Evolutionary conservation across 2,113 vertebrate genomes (phyloP).

Genomic region (Dromiciops gliroides): DNA sequence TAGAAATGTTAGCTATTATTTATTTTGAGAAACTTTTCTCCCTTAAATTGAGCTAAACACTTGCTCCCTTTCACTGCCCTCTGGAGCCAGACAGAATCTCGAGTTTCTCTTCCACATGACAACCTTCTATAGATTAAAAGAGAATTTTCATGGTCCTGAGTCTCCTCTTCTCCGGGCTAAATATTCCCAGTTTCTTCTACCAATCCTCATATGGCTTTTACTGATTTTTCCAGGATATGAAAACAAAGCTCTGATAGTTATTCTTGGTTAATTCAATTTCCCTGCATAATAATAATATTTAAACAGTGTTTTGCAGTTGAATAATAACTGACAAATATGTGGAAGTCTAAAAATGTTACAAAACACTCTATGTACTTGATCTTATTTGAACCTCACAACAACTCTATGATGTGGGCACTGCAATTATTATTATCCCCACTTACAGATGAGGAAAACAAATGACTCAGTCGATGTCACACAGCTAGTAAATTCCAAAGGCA

Average conservation of each 20-base stretch:
- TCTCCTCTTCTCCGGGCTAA: neutral
- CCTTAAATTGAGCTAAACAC: neutral
- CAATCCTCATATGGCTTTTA: constrained; percentile 12
- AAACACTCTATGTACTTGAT: neutral
- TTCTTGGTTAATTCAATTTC: constrained; percentile 23
- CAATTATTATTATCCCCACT: neutral
- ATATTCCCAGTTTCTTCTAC: neutral
- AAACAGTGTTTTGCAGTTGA: neutral
- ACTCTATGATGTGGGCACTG: neutral
- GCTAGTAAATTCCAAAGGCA: neutral
- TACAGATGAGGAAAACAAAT: neutral
- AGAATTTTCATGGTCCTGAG: neutral
- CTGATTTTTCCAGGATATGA: neutral
- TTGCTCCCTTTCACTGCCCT: neutral
- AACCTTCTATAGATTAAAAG: neutral
- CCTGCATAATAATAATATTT: neutral
- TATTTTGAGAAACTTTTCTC: neutral
- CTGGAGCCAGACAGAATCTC: neutral
- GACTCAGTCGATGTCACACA: neutral
- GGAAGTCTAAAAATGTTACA: neutral
- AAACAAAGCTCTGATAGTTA: neutral
- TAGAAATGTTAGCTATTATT: neutral
- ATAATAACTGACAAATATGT: neutral
- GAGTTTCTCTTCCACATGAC: neutral
- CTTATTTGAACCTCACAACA: neutral